Evolutionary conservation across 2,888 invertebrate species (phyloP), one percentile per base, ranked within the genome.

Genomic region (Noctuana brunneofusca): DNA sequence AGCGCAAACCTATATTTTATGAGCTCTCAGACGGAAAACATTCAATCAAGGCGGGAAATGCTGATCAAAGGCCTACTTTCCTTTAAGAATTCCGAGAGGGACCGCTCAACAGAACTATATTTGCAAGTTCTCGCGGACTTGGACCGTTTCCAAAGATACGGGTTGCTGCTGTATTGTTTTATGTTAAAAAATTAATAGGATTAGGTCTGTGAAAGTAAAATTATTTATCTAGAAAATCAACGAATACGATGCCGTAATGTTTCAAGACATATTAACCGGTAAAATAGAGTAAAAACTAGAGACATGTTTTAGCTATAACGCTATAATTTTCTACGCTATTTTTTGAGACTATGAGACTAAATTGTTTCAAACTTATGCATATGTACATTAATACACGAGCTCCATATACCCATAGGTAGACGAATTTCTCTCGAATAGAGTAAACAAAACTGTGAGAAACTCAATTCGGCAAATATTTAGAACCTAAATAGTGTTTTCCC

Each of bases 21-120:
- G 41, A 62, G 12, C 54, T 62, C 49, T 62, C 60, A 48, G 53
- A 38, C 46, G 60, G 60, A 62, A 62, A 62, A 62, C 54, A 62
- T 62, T 62, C 49, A 62, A 62, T 62, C 49, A 62, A 54, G 54
- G 62, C 16, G 48, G 57, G 49, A 55, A 55, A 49, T 3, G 38
- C 55, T 62, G 55, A 62, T 62, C 55, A 62, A 62, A 62, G 38
- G 55, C 62, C 49, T 62, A 55, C 55, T 49, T 49, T 50, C 27
- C 49, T 41, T 54, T 55, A 62, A 55, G 55, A 62, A 62, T 62
- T 41, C 62, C 30, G 54, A 27, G 16, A 54, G 12, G 48, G 20
- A 49, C 49, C 11, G 38, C 35, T 62, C 38, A 27, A 41, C 16
- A 14, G 14, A 9, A 32, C 46, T 62, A 55, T 55, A 62, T 62